Percentiles rank a stretch among this genome's conserved stretches.
These are phyloP conservation scores for Lycodopsis pacificus DNA, from an alignment of 2,797 vertebrate genomes.

Conservation along the genomic window DNA sequence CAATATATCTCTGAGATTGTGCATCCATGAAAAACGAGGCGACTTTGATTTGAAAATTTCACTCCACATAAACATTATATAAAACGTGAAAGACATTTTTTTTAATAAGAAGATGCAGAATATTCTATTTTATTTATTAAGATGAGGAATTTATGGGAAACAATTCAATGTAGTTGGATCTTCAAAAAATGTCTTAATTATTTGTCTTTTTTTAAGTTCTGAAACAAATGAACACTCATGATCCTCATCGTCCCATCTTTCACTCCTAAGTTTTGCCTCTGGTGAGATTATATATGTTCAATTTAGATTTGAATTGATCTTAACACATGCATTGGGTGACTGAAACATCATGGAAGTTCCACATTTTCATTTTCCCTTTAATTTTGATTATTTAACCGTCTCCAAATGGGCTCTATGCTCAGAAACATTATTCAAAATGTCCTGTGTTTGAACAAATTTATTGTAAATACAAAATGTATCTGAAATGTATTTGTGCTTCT, in stretches of 20 bases:
- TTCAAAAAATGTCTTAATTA: not conserved
- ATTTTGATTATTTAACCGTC: not conserved
- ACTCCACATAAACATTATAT: not conserved
- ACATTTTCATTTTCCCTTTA: not conserved
- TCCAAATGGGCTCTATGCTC: not conserved
- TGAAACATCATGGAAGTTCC: not conserved
- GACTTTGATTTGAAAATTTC: not conserved
- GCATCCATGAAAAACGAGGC: not conserved
- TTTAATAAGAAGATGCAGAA: not conserved
- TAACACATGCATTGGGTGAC: not conserved
- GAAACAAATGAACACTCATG: too few species aligned
- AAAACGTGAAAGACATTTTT: not conserved
- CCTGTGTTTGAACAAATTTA: constrained; percentile 10
- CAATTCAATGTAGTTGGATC: not conserved
- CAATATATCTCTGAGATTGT: not conserved
- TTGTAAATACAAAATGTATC: not conserved
- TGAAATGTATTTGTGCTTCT: not conserved
- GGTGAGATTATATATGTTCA: not conserved
- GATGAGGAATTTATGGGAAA: not conserved
- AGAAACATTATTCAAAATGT: not conserved
- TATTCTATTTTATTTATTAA: not conserved
- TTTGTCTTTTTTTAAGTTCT: too few species aligned
- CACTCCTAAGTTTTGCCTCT: not conserved
- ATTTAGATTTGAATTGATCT: not conserved
- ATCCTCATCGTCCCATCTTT: not conserved